phyloP scores from a whole-genome alignment of 2,797 vertebrate species.

The Brachyalestes nurse region DNA sequence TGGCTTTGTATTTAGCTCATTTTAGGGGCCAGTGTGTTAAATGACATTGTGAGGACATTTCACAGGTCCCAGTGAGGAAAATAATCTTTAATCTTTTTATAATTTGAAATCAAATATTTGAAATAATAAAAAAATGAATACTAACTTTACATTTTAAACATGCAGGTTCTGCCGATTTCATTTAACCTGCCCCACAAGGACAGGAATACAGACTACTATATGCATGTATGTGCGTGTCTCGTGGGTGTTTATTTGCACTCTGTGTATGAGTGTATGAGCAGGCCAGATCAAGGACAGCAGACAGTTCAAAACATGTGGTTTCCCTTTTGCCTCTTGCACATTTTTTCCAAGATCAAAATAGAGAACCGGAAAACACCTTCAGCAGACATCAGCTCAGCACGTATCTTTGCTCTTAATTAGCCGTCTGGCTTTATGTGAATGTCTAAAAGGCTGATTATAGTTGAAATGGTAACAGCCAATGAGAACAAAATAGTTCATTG shows the following conservation, averaged over 20 bases:
- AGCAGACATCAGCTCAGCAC: constrained; percentile 7
- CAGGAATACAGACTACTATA: not conserved
- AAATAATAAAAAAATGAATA: too few species aligned
- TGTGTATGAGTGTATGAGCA: not conserved
- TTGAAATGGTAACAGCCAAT: not conserved
- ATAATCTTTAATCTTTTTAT: too few species aligned
- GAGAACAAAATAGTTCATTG: not conserved
- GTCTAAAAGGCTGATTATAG: not conserved
- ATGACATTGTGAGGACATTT: not conserved
- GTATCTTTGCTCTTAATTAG: not conserved
- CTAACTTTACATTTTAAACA: too few species aligned
- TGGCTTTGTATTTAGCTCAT: not conserved
- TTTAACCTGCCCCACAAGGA: not conserved
- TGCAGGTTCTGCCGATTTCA: not conserved
- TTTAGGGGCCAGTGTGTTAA: not conserved
- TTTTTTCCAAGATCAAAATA: constrained; percentile 23
- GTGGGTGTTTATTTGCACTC: not conserved
- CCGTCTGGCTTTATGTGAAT: not conserved
- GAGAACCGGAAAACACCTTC: constrained; percentile 34
- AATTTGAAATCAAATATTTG: too few species aligned
- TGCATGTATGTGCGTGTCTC: not conserved
- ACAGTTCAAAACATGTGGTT: constrained; percentile 53
- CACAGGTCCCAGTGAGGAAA: not conserved
- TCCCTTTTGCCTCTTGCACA: constrained; percentile 25
- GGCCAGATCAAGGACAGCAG: constrained; percentile 35